These are phyloP conservation scores for Notarius lentiginosus DNA, from an alignment of 2,113 vertebrate genomes.

Conservation along the genomic window DNA sequence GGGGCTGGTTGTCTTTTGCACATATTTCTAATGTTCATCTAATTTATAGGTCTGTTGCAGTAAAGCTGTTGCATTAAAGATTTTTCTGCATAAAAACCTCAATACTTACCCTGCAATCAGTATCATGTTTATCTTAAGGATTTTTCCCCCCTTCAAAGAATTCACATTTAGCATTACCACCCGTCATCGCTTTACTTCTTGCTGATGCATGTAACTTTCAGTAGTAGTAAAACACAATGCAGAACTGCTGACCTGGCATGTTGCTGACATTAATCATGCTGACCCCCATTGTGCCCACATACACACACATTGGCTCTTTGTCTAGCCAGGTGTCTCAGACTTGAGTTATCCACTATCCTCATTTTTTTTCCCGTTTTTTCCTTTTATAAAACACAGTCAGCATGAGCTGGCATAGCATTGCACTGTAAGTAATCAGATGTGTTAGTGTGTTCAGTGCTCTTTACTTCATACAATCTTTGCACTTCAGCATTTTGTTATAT, in stretches of 20 bases:
- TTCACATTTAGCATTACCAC: slow-evolving; percentile 2
- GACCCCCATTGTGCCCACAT: not conserved
- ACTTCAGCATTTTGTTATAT: slow-evolving; percentile 28
- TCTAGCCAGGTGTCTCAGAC: slow-evolving; percentile 30
- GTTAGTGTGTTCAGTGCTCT: slow-evolving; percentile 7
- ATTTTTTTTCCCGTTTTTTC: slow-evolving; percentile 27
- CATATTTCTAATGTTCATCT: not conserved
- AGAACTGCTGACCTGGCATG: slow-evolving; percentile 39
- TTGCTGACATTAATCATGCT: slow-evolving; percentile 42
- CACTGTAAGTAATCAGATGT: slow-evolving; percentile 24
- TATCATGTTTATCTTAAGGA: not conserved
- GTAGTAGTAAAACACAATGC: slow-evolving; percentile 26
- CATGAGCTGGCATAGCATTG: slow-evolving; percentile 36
- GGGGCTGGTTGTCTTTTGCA: not conserved
- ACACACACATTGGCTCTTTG: slow-evolving; percentile 22
- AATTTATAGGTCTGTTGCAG: not conserved
- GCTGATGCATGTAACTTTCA: slow-evolving; percentile 29
- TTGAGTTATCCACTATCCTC: not conserved
- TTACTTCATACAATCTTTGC: slow-evolving; percentile 18
- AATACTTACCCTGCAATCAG: not conserved
- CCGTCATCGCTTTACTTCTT: slow-evolving; percentile 18
- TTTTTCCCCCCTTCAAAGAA: not conserved
- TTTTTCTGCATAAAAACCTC: not conserved
- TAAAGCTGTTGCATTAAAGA: not conserved
- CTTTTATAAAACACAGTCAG: slow-evolving; percentile 6